Evolutionary conservation across 2,888 invertebrate genomes (phyloP).

Genomic region (Tachina lurida): DNA sequence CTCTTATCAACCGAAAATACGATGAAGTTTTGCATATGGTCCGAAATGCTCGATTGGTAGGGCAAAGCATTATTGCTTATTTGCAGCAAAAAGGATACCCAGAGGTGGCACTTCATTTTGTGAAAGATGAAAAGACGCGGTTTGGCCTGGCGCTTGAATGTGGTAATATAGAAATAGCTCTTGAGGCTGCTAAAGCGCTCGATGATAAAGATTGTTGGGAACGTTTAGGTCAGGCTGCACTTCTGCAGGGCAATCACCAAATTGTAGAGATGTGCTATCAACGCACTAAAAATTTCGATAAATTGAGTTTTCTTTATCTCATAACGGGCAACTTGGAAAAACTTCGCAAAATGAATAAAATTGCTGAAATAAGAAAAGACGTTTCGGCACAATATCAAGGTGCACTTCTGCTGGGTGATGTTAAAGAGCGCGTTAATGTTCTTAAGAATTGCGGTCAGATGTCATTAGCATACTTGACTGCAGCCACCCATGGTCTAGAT

Average conservation of each 20-base stretch:
- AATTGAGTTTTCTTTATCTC: conserved; percentile 97
- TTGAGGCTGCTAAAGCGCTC: conserved; percentile 96
- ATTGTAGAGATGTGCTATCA: conserved; percentile 99
- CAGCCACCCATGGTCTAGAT: conserved; percentile 93
- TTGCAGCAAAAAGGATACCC: conserved; percentile 99
- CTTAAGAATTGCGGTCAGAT: conserved; percentile 89
- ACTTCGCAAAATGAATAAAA: conserved; percentile 99
- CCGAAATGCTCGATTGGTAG: conserved; percentile 96
- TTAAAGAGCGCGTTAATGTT: conserved; percentile 93
- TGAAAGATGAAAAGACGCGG: conserved; percentile 98
- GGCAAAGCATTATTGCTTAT: conserved; percentile 99
- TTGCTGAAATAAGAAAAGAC: conserved; percentile 99
- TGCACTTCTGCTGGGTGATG: conserved; percentile 95
- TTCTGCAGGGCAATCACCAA: conserved; percentile 96
- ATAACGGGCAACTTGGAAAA: conserved; percentile 99
- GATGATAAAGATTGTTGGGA: conserved; percentile 99
- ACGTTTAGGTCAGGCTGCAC: conserved; percentile 95
- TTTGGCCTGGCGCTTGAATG: conserved; percentile 98
- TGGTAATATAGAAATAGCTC: conserved; percentile 98
- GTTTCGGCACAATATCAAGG: conserved; percentile 98
- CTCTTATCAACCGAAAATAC: conserved; percentile 96
- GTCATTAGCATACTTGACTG: conserved; percentile 96
- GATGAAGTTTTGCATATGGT: conserved; percentile 98
- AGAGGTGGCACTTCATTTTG: conserved; percentile 99
- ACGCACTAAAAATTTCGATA: conserved; percentile 99